These are phyloP conservation scores for Colostygia pectinataria DNA, from an alignment of 2,888 invertebrate species.

Conservation along the genomic window DNA sequence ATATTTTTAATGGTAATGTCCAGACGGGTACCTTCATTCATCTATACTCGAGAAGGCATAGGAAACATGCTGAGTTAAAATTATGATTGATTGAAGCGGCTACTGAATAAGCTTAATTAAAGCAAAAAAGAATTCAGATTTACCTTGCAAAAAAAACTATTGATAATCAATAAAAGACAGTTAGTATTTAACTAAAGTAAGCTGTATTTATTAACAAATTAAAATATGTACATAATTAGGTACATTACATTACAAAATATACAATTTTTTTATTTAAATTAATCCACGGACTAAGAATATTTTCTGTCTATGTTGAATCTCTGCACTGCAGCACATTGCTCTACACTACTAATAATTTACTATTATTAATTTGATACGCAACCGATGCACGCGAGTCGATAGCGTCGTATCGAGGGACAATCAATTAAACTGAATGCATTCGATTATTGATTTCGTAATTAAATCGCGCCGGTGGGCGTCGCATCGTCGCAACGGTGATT, in stretches of 20 bases:
- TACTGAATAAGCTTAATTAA: not conserved
- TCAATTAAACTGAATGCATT: constrained; percentile 69
- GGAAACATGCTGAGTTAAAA: constrained; percentile 19
- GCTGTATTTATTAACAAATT: not conserved
- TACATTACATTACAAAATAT: no score
- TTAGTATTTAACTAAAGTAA: not conserved
- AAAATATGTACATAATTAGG: no score
- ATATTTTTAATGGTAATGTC: constrained; percentile 31
- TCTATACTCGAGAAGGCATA: constrained; percentile 11
- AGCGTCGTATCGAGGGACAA: constrained; percentile 65
- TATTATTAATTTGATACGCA: constrained; percentile 30
- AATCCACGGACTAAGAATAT: no score
- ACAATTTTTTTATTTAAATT: no score
- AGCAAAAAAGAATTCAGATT: no score
- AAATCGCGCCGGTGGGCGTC: constrained; percentile 70
- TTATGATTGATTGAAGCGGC: constrained; percentile 16
- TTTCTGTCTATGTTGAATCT: not conserved
- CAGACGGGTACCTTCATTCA: constrained; percentile 7
- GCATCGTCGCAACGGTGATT: constrained; percentile 46
- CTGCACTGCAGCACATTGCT: constrained; percentile 12
- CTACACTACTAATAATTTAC: no score
- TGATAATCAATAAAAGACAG: no score
- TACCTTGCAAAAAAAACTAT: no score
- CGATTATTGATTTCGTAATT: constrained; percentile 81
- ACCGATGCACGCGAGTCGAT: constrained; percentile 66